phyloP scores from a whole-genome alignment of 2,113 vertebrate genomes.

The Hucho hucho region DNA sequence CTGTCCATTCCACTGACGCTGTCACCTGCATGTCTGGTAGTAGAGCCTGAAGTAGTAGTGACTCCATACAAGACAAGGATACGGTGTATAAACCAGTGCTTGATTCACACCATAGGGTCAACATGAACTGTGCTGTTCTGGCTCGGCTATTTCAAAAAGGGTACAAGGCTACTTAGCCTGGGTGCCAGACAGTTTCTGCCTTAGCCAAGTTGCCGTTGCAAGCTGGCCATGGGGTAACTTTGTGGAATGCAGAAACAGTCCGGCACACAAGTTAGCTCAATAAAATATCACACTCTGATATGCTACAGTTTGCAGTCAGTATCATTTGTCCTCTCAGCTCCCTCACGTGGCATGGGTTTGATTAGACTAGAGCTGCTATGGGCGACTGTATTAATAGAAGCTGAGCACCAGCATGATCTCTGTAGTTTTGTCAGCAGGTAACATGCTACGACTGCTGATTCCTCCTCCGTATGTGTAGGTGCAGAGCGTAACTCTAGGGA shows the following conservation, averaged over 20 bases:
- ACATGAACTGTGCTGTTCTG: no score
- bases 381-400: neutral
- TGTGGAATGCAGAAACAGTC: no score
- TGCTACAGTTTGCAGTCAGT: slow-evolving; percentile 42
- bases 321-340: slow-evolving; percentile 4
- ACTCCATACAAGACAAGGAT: neutral
- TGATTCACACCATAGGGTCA: no score
- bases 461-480: slow-evolving; percentile 48
- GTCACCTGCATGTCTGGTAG: slow-evolving; percentile 51
- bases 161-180: no score
- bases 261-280: no score
- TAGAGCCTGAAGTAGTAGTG: neutral
- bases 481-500: slow-evolving; percentile 90
- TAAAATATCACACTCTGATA: slow-evolving; percentile 55
- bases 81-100: neutral
- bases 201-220: no score
- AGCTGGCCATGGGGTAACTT: no score
- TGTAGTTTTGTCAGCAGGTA: neutral
- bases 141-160: no score
- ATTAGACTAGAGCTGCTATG: slow-evolving; percentile 8
- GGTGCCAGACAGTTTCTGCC: no score
- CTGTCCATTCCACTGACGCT: slow-evolving; percentile 37
- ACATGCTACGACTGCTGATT: neutral
- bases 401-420: slow-evolving; percentile 13
- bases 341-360: slow-evolving; percentile 32